These are phyloP conservation scores for Drosophila novamexicana DNA, from an alignment of 1,140 invertebrate genomes.

Conservation along the genomic window DNA sequence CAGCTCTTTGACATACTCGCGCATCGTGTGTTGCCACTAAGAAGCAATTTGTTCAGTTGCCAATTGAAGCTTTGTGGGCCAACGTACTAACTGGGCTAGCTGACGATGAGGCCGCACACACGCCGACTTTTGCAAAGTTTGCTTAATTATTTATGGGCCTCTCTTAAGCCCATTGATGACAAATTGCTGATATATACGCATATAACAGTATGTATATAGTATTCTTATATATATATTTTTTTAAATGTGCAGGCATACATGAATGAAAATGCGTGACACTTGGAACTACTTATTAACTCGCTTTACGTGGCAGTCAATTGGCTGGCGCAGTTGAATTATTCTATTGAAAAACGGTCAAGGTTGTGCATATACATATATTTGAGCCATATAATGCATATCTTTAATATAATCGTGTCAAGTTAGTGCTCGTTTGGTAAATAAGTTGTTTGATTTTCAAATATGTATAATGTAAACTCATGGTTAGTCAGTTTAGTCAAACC, in stretches of 20 bases:
- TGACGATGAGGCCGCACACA: not conserved
- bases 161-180: constrained; percentile 8
- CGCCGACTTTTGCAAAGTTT: constrained; percentile 31
- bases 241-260: not conserved
- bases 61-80: constrained; percentile 9
- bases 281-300: not conserved
- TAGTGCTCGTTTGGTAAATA: no score
- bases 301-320: not conserved
- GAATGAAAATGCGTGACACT: constrained; percentile 12
- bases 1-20: constrained; percentile 8
- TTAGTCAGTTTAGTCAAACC: no score
- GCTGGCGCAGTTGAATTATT: not conserved
- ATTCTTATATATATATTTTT: not conserved
- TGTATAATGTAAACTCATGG: no score
- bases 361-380: not conserved
- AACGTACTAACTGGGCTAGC: constrained; percentile 8
- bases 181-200: not conserved
- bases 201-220: not conserved
- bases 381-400: no score
- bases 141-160: constrained; percentile 28
- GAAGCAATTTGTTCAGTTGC: constrained; percentile 5
- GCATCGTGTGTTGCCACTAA: constrained; percentile 5
- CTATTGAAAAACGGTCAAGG: not conserved
- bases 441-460: no score
- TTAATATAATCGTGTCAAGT: no score